These are phyloP conservation scores for Cartodere bifasciata DNA, from an alignment of 2,888 invertebrate species.

Conservation along the genomic window DNA sequence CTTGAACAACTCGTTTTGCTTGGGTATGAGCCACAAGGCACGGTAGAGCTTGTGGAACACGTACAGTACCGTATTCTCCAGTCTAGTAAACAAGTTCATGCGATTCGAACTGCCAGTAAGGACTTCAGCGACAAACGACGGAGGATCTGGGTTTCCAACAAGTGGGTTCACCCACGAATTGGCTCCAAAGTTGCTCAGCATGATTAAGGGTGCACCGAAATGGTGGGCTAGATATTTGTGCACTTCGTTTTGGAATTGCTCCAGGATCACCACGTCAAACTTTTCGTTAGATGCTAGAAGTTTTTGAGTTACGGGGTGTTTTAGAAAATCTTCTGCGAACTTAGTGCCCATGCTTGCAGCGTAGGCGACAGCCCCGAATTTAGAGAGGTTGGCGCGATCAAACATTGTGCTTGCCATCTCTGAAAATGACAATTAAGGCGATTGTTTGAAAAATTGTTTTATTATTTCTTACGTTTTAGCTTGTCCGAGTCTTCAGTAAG, in stretches of 20 bases:
- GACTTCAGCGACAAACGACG: slow-evolving; percentile 38
- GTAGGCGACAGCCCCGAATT: neutral
- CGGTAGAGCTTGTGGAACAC: too few relatives aligned
- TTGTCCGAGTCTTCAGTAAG: slow-evolving; percentile 8
- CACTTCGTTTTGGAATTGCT: slow-evolving; percentile 37
- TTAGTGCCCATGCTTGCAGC: neutral
- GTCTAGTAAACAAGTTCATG: slow-evolving; percentile 40
- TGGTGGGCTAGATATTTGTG: slow-evolving; percentile 28
- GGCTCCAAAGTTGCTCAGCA: slow-evolving; percentile 34
- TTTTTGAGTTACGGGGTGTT: slow-evolving; percentile 18
- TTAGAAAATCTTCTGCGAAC: slow-evolving; percentile 12
- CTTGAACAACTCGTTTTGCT: slow-evolving; percentile 20
- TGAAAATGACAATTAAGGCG: too few relatives aligned
- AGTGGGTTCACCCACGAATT: slow-evolving; percentile 35
- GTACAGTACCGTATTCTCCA: slow-evolving; percentile 34
- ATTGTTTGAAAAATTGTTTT: too few relatives aligned
- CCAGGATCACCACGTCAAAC: slow-evolving; percentile 30
- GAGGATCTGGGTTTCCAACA: slow-evolving; percentile 37
- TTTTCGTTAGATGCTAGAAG: slow-evolving; percentile 26
- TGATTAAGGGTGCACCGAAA: slow-evolving; percentile 26
- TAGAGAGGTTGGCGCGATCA: too few relatives aligned
- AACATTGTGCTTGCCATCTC: too few relatives aligned
- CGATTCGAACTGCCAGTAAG: too few relatives aligned
- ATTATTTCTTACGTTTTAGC: slow-evolving; percentile 2
- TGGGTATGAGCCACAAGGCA: slow-evolving; percentile 12